These are phyloP conservation scores for Acleris sparsana DNA, from an alignment of 2,888 invertebrate species.

Conservation along the genomic window DNA sequence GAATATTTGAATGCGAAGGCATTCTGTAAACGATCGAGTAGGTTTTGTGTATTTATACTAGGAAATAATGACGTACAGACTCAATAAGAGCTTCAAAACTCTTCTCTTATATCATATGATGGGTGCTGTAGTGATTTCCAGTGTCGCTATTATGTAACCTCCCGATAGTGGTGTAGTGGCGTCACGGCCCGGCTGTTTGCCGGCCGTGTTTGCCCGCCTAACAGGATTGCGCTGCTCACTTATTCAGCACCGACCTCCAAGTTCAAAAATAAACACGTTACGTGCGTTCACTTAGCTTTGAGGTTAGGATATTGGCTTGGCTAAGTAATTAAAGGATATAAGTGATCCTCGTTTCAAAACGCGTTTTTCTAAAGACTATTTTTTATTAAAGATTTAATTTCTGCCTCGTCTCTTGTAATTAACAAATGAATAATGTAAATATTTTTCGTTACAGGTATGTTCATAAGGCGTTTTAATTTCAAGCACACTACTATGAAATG, in stretches of 20 bases:
- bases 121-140: background rate
- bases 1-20: conserved; percentile 22
- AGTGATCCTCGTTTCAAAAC: too few relatives aligned
- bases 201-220: conserved; percentile 54
- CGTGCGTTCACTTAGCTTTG: conserved; percentile 37
- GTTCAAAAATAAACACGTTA: conserved; percentile 39
- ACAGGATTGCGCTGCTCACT: conserved; percentile 64
- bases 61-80: conserved; percentile 16
- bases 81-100: background rate
- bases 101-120: background rate
- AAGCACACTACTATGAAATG: too few relatives aligned
- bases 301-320: conserved; percentile 14
- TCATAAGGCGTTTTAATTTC: too few relatives aligned
- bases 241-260: conserved; percentile 55
- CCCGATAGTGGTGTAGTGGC: conserved; percentile 13
- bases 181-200: conserved; percentile 39
- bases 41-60: conserved; percentile 22
- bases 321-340: conserved; percentile 27
- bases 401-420: too few relatives aligned
- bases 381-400: too few relatives aligned
- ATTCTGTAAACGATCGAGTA: conserved; percentile 24
- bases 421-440: too few relatives aligned
- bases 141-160: conserved; percentile 2
- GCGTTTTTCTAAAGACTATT: too few relatives aligned
- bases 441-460: too few relatives aligned